Evolutionary conservation across 64 coral and sea anemone species (phyloP).

Genomic region (Trachythela sp.): DNA sequence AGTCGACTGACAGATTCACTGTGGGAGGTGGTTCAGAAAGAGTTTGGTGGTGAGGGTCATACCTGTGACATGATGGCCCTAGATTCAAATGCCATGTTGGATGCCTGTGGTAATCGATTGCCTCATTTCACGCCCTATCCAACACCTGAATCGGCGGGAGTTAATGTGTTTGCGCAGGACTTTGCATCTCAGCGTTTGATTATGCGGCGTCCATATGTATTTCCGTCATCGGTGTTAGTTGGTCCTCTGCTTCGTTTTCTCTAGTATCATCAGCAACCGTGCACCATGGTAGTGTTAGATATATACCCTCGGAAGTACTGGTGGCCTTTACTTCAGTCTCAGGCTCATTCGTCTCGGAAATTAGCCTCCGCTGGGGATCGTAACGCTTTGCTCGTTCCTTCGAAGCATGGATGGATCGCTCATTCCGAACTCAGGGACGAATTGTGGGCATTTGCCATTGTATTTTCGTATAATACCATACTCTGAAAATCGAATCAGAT

Average conservation of each 20-base stretch:
- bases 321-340: slow-evolving; percentile 9
- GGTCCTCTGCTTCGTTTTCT: slow-evolving; percentile 10
- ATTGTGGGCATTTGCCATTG: neutral
- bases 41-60: neutral
- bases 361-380: neutral
- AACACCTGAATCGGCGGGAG: neutral
- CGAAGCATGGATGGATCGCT: neutral
- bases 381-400: neutral
- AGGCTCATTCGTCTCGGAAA: neutral
- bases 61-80: neutral
- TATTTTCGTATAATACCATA: too few relatives aligned
- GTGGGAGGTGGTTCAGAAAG: neutral
- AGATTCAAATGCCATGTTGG: neutral
- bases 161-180: slow-evolving; percentile 30
- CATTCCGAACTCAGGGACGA: neutral
- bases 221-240: slow-evolving; percentile 12
- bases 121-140: neutral
- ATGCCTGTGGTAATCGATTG: neutral
- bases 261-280: neutral
- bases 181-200: neutral
- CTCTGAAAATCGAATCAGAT: too few relatives aligned
- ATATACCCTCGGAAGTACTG: slow-evolving; percentile 22
- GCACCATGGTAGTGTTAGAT: slow-evolving; percentile 19
- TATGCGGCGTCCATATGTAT: neutral
- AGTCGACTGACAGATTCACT: neutral